Evolutionary conservation across 2,797 vertebrate genomes (phyloP).

Genomic region (Chloroceryle inda): DNA sequence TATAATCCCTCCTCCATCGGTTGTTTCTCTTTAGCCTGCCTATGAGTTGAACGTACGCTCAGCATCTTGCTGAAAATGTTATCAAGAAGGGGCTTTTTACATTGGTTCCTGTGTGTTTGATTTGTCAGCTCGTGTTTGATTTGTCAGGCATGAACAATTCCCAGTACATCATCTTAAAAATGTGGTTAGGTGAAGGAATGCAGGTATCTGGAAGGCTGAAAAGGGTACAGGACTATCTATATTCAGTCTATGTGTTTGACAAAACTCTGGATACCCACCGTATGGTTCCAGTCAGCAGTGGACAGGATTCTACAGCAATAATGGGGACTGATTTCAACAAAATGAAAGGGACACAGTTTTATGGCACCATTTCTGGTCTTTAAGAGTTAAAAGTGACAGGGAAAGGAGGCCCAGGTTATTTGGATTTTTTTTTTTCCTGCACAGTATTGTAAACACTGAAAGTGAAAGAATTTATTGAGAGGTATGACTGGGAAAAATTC

Average conservation of each 20-base stretch:
- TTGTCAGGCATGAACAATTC: constrained; percentile 17
- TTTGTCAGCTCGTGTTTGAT: constrained; percentile 33
- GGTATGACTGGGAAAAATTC: background rate
- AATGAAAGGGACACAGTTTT: background rate
- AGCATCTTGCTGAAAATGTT: background rate
- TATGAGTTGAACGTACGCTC: background rate
- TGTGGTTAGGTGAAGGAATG: background rate
- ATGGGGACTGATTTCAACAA: background rate
- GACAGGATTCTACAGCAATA: background rate
- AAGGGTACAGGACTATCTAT: background rate
- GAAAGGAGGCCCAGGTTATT: background rate
- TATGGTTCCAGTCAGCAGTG: background rate
- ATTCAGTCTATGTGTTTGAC: background rate
- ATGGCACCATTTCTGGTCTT: background rate
- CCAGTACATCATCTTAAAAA: background rate
- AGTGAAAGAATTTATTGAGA: background rate
- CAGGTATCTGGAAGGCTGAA: background rate
- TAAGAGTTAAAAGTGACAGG: background rate
- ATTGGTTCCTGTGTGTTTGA: background rate
- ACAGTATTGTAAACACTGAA: background rate
- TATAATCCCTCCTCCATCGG: background rate
- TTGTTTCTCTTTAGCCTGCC: background rate
- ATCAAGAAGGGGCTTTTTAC: background rate
- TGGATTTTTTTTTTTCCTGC: background rate
- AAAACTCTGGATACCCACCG: background rate